Conservation (phyloP, 64 coral and sea anemone genomes). For the Acropora yongei region DNA sequence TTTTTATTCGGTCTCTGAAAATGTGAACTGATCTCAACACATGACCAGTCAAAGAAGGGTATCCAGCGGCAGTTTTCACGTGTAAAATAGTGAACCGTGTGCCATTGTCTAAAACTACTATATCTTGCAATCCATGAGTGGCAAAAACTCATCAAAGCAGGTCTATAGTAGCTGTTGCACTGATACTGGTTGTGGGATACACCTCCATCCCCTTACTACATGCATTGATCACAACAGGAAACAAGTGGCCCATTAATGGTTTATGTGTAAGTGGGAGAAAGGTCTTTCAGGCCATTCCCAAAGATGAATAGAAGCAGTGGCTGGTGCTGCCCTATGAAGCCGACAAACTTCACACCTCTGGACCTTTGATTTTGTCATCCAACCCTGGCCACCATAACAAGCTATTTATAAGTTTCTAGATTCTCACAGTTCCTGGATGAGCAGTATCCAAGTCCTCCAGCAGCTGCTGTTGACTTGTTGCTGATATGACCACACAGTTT, state of each 20-base stretch:
- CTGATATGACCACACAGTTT: too few relatives aligned
- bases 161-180: slow-evolving; percentile 21
- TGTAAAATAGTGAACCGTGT: slow-evolving; percentile 37
- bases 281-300: slow-evolving; percentile 32
- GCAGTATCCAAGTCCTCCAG: too few relatives aligned
- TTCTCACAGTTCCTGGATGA: too few relatives aligned
- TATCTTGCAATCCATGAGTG: slow-evolving; percentile 43
- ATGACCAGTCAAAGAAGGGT: not conserved
- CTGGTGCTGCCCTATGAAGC: slow-evolving; percentile 14
- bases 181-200: not conserved
- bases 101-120: slow-evolving; percentile 60
- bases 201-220: slow-evolving; percentile 46
- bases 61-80: not conserved
- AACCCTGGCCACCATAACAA: too few relatives aligned
- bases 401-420: too few relatives aligned
- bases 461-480: too few relatives aligned
- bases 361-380: not conserved
- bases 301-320: slow-evolving; percentile 18
- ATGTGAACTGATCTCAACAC: not conserved
- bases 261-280: slow-evolving; percentile 46
- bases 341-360: slow-evolving; percentile 26
- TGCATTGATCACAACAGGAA: slow-evolving; percentile 42
- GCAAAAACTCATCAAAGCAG: slow-evolving; percentile 12
- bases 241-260: slow-evolving; percentile 52
- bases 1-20: not conserved